Conservation (phyloP, 2,888 invertebrate species). For the Nematopogon swammerdamellus region DNA sequence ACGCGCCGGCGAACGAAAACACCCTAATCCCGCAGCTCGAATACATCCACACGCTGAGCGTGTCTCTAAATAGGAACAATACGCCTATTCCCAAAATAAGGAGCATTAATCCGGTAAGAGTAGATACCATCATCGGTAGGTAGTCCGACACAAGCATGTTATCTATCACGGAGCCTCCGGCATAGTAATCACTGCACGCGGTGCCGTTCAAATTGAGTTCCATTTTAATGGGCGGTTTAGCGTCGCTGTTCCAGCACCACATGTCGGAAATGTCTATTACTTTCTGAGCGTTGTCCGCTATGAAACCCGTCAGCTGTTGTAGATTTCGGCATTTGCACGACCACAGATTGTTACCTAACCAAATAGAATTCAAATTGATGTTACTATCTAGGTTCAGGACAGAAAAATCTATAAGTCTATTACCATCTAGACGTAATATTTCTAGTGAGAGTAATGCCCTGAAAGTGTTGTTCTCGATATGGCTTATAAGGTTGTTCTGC, state of each 20-base stretch:
- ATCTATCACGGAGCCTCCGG: conserved; percentile 77
- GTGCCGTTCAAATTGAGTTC: conserved; percentile 81
- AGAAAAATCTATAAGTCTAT: conserved; percentile 73
- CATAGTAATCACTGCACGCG: conserved; percentile 81
- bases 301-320: conserved; percentile 76
- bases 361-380: conserved; percentile 64
- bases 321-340: conserved; percentile 88
- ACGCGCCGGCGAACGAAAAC: conserved; percentile 67
- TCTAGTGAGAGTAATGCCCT: conserved; percentile 70
- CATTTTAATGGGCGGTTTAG: conserved; percentile 66
- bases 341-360: conserved; percentile 85
- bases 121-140: conserved; percentile 77
- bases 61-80: conserved; percentile 81
- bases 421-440: conserved; percentile 78
- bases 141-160: conserved; percentile 80
- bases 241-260: conserved; percentile 73
- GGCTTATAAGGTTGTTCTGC: conserved; percentile 77
- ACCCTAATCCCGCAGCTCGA: conserved; percentile 82
- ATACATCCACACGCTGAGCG: conserved; percentile 83
- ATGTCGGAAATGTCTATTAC: conserved; percentile 72
- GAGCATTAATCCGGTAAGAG: conserved; percentile 71
- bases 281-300: conserved; percentile 73
- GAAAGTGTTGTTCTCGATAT: conserved; percentile 77
- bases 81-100: conserved; percentile 73
- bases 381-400: conserved; percentile 71